These are phyloP conservation scores for Drosophila sturtevanti DNA, from an alignment of 1,140 invertebrate species.

Conservation along the genomic window DNA sequence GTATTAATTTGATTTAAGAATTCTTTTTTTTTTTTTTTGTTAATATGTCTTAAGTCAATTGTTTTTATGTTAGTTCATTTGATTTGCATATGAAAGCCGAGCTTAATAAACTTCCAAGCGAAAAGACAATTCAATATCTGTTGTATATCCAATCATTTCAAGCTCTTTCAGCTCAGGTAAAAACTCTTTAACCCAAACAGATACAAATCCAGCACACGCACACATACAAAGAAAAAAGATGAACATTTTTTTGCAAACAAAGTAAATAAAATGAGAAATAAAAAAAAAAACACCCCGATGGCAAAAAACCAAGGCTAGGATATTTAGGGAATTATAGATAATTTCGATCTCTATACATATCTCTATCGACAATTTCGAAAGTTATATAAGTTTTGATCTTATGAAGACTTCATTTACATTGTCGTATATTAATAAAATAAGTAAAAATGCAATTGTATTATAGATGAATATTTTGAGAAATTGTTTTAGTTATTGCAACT, in stretches of 20 bases:
- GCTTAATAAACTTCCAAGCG: conserved; percentile 77
- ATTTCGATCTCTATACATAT: no score
- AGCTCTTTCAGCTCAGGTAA: conserved; percentile 47
- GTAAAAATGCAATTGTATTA: no score
- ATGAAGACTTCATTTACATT: background rate
- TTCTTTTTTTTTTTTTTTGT: conserved; percentile 28
- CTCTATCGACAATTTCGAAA: background rate
- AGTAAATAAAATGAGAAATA: no score
- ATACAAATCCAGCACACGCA: background rate
- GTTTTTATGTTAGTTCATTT: conserved; percentile 12
- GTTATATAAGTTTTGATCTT: background rate
- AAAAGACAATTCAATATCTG: conserved; percentile 22
- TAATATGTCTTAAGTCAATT: background rate
- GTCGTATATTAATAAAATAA: background rate
- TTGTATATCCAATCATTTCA: background rate
- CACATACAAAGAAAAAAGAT: background rate
- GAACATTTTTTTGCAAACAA: no score
- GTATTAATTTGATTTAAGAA: no score
- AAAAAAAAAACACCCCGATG: background rate
- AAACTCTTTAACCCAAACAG: conserved; percentile 10
- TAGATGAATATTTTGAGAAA: no score
- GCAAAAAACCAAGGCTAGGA: background rate
- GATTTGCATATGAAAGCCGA: conserved; percentile 45
- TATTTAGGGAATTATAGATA: no score
- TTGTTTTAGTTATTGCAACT: no score